These are phyloP conservation scores for Pygoscelis adeliae DNA, from an alignment of 2,113 vertebrate genomes.

Conservation along the genomic window DNA sequence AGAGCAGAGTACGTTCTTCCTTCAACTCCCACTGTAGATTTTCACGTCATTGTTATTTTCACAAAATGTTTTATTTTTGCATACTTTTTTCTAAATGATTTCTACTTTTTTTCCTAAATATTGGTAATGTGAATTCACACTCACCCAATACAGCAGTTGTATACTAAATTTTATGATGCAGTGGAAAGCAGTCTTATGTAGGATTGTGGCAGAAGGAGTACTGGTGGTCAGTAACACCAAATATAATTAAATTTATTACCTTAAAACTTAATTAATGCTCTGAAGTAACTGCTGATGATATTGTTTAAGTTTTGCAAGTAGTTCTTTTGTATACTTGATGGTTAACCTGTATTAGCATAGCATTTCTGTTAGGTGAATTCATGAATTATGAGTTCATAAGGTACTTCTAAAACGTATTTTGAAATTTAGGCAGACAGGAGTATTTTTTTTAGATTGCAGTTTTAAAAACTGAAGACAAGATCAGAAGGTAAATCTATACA, in stretches of 20 bases:
- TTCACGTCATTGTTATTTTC: neutral
- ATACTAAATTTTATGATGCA: neutral
- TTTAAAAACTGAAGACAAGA: conserved; percentile 74
- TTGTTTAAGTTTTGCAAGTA: neutral
- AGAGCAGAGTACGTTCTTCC: neutral
- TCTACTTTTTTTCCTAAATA: neutral
- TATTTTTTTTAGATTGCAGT: conserved; percentile 52
- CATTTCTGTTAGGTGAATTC: neutral
- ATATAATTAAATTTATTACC: neutral
- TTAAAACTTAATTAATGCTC: neutral
- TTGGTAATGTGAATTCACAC: neutral
- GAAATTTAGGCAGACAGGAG: neutral
- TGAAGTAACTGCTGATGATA: neutral
- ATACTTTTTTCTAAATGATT: neutral
- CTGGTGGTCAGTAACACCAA: neutral
- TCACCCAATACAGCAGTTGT: neutral
- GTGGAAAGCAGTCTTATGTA: neutral
- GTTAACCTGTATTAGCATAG: neutral
- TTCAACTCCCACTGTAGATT: neutral
- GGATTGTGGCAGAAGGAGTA: neutral
- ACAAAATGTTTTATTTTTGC: neutral
- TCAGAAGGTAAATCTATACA: conserved; percentile 94
- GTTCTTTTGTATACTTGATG: neutral
- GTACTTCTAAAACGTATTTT: neutral
- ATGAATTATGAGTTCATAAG: neutral